Evolutionary conservation across 2,113 vertebrate species (phyloP).

Genomic region (Engystomops pustulosus): DNA sequence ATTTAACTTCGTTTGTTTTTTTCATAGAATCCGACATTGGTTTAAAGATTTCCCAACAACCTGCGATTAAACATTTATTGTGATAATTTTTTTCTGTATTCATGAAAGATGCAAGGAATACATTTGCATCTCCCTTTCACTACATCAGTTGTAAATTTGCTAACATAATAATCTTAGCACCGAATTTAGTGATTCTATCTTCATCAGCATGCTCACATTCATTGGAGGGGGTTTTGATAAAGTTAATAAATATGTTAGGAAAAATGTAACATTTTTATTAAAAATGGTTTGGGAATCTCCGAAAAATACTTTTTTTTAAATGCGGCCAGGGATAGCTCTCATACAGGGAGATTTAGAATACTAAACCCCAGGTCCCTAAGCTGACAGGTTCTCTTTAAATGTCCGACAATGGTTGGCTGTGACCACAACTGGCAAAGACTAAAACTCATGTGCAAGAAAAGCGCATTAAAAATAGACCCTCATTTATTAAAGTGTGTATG

Average conservation of each 20-base stretch:
- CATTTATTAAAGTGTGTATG: too few relatives aligned
- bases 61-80: slow-evolving; percentile 25
- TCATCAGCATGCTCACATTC: background rate
- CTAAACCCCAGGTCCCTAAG: too few relatives aligned
- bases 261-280: background rate
- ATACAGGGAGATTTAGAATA: too few relatives aligned
- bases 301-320: too few relatives aligned
- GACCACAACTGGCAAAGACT: too few relatives aligned
- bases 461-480: too few relatives aligned
- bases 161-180: background rate
- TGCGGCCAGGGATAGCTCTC: too few relatives aligned
- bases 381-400: too few relatives aligned
- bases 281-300: too few relatives aligned
- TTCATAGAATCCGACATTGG: slow-evolving; percentile 1
- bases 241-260: background rate
- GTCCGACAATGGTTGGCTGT: background rate
- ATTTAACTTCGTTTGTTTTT: slow-evolving; percentile 16
- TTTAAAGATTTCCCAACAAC: slow-evolving; percentile 29
- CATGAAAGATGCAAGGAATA: background rate
- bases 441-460: too few relatives aligned
- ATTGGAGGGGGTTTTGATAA: background rate
- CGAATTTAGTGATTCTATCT: background rate
- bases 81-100: background rate
- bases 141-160: background rate
- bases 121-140: background rate